Evolutionary conservation across 2,113 vertebrate species (phyloP), one percentile per base, ranked within the genome.

Genomic region (Leucopsar rothschildi): DNA sequence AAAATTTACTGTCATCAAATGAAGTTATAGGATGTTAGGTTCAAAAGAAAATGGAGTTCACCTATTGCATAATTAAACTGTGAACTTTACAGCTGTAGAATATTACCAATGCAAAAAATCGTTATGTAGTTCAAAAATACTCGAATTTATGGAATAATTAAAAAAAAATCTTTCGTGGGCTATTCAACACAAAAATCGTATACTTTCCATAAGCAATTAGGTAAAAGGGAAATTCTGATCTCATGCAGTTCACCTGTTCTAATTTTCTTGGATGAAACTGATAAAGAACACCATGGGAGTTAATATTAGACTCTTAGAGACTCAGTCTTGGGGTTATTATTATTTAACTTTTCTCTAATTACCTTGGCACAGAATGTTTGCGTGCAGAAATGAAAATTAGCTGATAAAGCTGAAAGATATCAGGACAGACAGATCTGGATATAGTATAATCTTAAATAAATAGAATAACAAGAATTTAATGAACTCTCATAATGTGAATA

Each of bases 341-440:
- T 90, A 53, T 90, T 90, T 93, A 49, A 52, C n/a, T 93, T 90
- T 89, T 88, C 65, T 65, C 50, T 82, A 53, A 85, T 88, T 93
- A 90, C 25, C 10, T 95, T 64, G 40, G 27, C 57, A 85, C 25
- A 76, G 60, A 79, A 85, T 33, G 9, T 65, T 81, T 81, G 35
- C 80, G 3, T 35, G 75, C 24, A 88, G 64, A 93, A 86, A 81
- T 81, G 3, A 88, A 65, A 63, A 88, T 66, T 33, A 87, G 45
- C 28, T 96, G 39, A 87, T 82, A 90, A 90, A 85, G 25, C n/a
- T 82, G 70, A 75, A 90, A 85, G 45, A 44, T 2, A 1, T 71
- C 1, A 37, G 47, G n/a, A 53, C 9, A 56, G 59, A 76, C 42
- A 77, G 42, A 72, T 56, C 28, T 90, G 29, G 52, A 14, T 78